Conservation (phyloP, 2,888 invertebrate species). For the Ashinkailepas kermadecensis region DNA sequence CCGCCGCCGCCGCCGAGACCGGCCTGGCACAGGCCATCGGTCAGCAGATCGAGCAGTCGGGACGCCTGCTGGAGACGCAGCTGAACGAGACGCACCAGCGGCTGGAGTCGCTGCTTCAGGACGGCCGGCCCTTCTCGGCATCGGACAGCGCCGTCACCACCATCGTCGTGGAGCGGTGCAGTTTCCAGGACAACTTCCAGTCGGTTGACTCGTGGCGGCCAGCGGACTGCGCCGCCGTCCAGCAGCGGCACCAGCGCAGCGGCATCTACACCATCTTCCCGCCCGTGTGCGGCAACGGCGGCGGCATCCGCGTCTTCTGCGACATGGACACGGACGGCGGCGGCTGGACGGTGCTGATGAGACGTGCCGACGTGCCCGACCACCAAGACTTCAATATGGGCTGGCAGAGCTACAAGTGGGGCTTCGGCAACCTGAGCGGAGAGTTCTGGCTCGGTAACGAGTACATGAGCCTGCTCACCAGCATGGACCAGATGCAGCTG, state of each 20-base stretch:
- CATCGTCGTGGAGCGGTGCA: slow-evolving; percentile 10
- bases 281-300: neutral
- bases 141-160: neutral
- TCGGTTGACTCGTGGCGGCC: neutral
- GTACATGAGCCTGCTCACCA: slow-evolving; percentile 86
- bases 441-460: slow-evolving; percentile 92
- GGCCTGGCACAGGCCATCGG: neutral
- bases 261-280: slow-evolving; percentile 13
- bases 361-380: slow-evolving; percentile 77
- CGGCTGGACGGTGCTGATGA: slow-evolving; percentile 89
- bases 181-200: neutral
- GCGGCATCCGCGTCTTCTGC: slow-evolving; percentile 56
- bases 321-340: slow-evolving; percentile 83
- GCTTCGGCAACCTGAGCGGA: slow-evolving; percentile 80
- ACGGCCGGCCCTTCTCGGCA: neutral
- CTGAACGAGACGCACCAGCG: slow-evolving; percentile 1
- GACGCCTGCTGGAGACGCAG: neutral
- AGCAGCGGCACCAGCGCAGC: neutral
- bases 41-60: neutral
- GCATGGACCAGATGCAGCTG: slow-evolving; percentile 80
- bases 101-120: slow-evolving; percentile 3
- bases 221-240: slow-evolving; percentile 6
- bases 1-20: neutral
- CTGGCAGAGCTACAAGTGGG: slow-evolving; percentile 88
- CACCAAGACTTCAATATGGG: slow-evolving; percentile 84